These are phyloP conservation scores for Caenorhabditis wallacei DNA, from an alignment of 2,888 invertebrate species.

Conservation along the genomic window DNA sequence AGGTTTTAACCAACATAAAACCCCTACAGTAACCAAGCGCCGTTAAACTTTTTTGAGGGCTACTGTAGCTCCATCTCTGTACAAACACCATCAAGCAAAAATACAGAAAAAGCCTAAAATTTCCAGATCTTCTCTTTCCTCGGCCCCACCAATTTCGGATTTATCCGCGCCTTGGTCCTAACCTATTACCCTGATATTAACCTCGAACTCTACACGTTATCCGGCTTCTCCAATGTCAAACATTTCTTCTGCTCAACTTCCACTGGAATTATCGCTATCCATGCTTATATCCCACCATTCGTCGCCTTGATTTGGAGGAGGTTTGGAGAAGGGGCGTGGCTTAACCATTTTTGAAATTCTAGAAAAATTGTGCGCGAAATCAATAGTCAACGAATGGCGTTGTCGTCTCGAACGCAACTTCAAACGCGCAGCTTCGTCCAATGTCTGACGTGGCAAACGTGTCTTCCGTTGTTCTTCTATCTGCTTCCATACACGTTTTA, in stretches of 20 bases:
- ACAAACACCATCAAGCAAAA: too few species aligned
- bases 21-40: too few species aligned
- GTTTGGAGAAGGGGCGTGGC: not conserved
- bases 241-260: conserved; percentile 48
- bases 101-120: not conserved
- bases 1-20: too few species aligned
- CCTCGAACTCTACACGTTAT: conserved; percentile 33
- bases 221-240: conserved; percentile 47
- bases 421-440: conserved; percentile 51
- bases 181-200: conserved; percentile 22
- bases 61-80: too few species aligned
- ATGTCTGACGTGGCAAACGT: conserved; percentile 52
- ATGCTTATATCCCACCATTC: conserved; percentile 44
- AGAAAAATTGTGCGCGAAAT: conserved; percentile 44
- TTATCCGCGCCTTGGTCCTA: conserved; percentile 19
- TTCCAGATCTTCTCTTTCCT: conserved; percentile 50
- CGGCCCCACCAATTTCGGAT: conserved; percentile 31
- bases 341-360: not conserved
- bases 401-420: conserved; percentile 36
- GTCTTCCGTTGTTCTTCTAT: conserved; percentile 54
- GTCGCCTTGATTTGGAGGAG: conserved; percentile 31
- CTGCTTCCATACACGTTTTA: conserved; percentile 44
- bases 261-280: conserved; percentile 31
- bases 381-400: conserved; percentile 27
- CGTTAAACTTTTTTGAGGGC: too few species aligned